Evolutionary conservation across 2,113 vertebrate species (phyloP).

Genomic region (Petaurus breviceps): DNA sequence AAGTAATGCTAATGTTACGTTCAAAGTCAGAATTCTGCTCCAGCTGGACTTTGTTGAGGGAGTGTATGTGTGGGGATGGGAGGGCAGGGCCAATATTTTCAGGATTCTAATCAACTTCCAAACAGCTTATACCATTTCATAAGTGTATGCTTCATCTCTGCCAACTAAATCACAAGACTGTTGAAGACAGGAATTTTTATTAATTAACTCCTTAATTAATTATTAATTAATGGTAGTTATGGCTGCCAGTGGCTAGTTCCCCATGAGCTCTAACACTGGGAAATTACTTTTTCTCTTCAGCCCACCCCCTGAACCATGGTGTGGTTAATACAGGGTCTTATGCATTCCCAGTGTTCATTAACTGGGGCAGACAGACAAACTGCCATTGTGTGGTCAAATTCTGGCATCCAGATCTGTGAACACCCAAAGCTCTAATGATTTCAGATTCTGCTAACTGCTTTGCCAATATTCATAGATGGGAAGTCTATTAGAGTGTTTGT

Average conservation of each 20-base stretch:
- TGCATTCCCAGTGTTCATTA: neutral
- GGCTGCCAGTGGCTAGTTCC: neutral
- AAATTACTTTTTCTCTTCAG: neutral
- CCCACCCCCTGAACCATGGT: neutral
- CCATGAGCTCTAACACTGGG: neutral
- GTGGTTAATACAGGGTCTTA: neutral
- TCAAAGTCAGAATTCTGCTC: neutral
- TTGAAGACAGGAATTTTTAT: neutral
- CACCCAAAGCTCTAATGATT: neutral
- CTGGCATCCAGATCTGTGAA: neutral
- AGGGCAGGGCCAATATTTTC: neutral
- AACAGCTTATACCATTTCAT: neutral
- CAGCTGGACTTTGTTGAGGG: neutral
- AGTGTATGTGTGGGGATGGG: neutral
- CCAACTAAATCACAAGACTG: neutral
- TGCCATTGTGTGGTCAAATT: neutral
- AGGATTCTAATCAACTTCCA: neutral
- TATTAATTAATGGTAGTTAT: neutral
- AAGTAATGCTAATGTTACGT: neutral
- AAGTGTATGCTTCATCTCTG: neutral
- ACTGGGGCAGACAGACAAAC: neutral
- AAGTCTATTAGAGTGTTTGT: neutral
- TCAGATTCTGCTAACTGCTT: neutral
- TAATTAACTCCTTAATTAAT: neutral
- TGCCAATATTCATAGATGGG: neutral